Conservation (phyloP, 1,140 invertebrate species). For the Marisa cornuarietis region DNA sequence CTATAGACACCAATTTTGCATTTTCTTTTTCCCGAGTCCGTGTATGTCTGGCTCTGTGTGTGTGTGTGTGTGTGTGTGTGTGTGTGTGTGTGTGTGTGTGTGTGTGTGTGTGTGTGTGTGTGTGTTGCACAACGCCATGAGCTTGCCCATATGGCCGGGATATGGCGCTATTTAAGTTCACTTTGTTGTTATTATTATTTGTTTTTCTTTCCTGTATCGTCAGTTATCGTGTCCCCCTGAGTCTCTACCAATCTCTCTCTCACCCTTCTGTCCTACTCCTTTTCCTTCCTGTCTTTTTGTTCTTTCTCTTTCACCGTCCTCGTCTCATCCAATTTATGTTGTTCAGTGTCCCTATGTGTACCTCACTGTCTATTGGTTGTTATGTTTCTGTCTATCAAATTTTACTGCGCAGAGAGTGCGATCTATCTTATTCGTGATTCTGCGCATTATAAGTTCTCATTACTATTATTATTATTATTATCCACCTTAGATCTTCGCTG, state of each 20-base stretch:
- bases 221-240: background rate
- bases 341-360: too few species aligned
- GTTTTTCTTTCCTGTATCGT: background rate
- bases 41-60: conserved; percentile 19
- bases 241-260: conserved; percentile 2
- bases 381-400: too few species aligned
- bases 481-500: too few species aligned
- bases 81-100: conserved; percentile 22
- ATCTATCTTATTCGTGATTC: too few species aligned
- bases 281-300: background rate
- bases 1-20: background rate
- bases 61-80: conserved; percentile 23
- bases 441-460: too few species aligned
- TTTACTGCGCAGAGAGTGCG: too few species aligned
- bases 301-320: background rate
- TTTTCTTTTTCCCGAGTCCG: background rate
- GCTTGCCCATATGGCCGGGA: background rate
- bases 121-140: conserved; percentile 1
- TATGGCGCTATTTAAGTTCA: background rate
- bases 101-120: conserved; percentile 23
- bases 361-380: too few species aligned
- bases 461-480: too few species aligned
- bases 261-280: background rate
- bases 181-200: background rate
- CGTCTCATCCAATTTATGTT: background rate